phyloP scores from a whole-genome alignment of 2,888 invertebrate genomes.

The Eledona agricola region DNA sequence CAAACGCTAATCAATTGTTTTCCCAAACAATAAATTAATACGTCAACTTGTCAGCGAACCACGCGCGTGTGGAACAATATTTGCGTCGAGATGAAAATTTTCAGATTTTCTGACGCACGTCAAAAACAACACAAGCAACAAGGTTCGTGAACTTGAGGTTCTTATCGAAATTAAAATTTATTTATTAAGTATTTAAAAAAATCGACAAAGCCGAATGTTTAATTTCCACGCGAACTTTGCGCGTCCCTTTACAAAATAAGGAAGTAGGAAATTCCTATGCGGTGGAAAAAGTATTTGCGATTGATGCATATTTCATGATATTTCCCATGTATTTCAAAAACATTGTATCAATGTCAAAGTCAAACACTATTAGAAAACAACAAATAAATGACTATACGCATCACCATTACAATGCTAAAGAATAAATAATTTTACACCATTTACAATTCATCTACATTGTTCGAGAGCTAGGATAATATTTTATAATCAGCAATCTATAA shows the following conservation, averaged over 20 bases:
- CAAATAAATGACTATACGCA: too few species aligned
- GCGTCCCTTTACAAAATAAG: not conserved
- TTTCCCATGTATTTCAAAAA: too few species aligned
- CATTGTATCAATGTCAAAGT: too few species aligned
- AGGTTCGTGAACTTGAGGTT: slow-evolving; percentile 25
- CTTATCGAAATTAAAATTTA: slow-evolving; percentile 20
- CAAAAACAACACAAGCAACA: slow-evolving; percentile 16
- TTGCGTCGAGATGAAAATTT: slow-evolving; percentile 7
- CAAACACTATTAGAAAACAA: too few species aligned
- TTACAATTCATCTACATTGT: too few species aligned
- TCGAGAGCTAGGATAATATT: too few species aligned
- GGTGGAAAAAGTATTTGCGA: too few species aligned
- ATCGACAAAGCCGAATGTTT: not conserved
- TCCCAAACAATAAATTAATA: slow-evolving; percentile 9
- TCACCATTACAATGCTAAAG: too few species aligned
- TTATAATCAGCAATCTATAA: too few species aligned
- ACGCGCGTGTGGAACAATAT: slow-evolving; percentile 16
- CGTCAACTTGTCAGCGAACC: slow-evolving; percentile 3
- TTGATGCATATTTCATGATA: too few species aligned
- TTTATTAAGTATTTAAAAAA: slow-evolving; percentile 21
- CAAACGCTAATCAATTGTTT: not conserved
- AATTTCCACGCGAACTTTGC: slow-evolving; percentile 1
- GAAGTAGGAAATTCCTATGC: not conserved
- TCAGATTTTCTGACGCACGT: slow-evolving; percentile 22
- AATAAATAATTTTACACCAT: too few species aligned